Base-by-base conservation (phyloP, 2,888 invertebrate species). In the Pilophorus perplexus region DNA sequence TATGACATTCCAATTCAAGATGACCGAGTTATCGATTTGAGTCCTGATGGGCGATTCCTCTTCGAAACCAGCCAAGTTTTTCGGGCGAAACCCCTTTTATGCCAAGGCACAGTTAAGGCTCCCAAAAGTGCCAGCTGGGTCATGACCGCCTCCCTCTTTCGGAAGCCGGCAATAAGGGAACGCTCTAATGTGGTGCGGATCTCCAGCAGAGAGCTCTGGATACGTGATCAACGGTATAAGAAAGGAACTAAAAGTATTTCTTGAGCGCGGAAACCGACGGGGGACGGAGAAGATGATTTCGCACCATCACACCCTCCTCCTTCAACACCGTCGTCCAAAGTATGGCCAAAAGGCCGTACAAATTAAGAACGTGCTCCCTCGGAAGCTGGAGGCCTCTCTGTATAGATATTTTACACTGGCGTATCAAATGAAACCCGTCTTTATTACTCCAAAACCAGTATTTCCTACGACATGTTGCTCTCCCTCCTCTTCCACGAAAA, bases 391-490 rank as follows among this genome's bases (percentile, higher is more conserved):
- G 14, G n/a, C 16, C 20, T 38, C 27, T 33, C 46, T 28, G 16
- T 48, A 33, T 46, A 62, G 62, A 62, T 62, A 62, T 62, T 62
- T 62, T 46, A 62, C 46, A 62, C 55, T 25, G 40, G 44, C 14
- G 59, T 14, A 46, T 46, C 62, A 62, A 55, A 62, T 62, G 62
- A 62, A 62, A 62, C 23, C 48, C 62, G 44, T 62, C 62, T 62
- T 62, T 62, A 62, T 62, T 62, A 46, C 62, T 27, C 46, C 28
- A 14, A 48, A 62, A 62, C 16, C 48, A 28, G 46, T 46, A 62
- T 62, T 59, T 42, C 27, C 25, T 48, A 18, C 48, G 48, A 48
- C 52, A 52, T 52, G 52, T 23, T 14, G 14, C 42, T 14, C 42
- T 14, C 14, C 42, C 14, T 42, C 10, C 42, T 52, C 46, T 22